Evolutionary conservation across 2,113 vertebrate species (phyloP).

Genomic region (Brachypteracias leptosomus): DNA sequence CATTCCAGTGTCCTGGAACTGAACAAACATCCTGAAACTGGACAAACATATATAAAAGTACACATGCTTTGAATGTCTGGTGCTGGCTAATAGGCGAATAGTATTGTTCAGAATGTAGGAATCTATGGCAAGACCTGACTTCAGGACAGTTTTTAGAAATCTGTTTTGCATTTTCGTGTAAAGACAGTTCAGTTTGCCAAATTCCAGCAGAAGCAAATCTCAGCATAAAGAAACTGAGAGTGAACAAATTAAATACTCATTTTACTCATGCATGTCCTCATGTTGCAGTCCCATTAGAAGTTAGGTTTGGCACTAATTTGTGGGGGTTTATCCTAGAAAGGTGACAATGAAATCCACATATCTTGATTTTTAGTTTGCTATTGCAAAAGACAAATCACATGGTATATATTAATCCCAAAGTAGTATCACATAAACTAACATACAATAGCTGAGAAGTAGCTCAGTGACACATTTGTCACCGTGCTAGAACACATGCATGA

Average conservation of each 20-base stretch:
- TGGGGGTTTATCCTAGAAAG: not conserved
- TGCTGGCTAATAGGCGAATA: not conserved
- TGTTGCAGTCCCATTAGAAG: not conserved
- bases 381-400: not conserved
- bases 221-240: not conserved
- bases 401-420: not conserved
- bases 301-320: not conserved
- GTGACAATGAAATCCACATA: not conserved
- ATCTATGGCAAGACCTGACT: not conserved
- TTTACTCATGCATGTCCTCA: not conserved
- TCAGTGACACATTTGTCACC: not conserved
- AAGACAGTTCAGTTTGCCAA: not conserved
- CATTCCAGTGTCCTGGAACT: no score
- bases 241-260: not conserved
- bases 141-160: not conserved
- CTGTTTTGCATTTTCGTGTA: not conserved
- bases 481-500: not conserved
- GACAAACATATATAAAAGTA: not conserved
- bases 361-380: not conserved
- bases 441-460: not conserved
- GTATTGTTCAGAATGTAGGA: not conserved
- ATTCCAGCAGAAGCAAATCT: not conserved
- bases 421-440: not conserved
- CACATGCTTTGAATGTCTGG: not conserved
- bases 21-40: no score